These are phyloP conservation scores for Caenorhabditis elegans DNA, from an alignment of 1,140 invertebrate species.

Conservation along the genomic window DNA sequence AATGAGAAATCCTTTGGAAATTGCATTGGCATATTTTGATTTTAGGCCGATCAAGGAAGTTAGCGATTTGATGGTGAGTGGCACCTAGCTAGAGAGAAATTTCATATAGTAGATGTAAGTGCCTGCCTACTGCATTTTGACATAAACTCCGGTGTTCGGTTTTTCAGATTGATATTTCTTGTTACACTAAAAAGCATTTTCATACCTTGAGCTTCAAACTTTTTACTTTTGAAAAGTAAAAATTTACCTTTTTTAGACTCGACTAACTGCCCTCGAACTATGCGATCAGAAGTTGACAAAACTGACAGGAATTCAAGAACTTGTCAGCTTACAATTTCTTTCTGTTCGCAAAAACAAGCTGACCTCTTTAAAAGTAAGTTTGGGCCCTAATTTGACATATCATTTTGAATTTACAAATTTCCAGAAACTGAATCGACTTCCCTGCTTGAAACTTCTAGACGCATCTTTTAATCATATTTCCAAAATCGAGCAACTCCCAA, in stretches of 20 bases:
- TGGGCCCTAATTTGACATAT: background rate
- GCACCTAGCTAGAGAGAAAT: no score
- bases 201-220: background rate
- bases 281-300: background rate
- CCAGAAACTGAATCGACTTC: background rate
- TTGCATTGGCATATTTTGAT: conserved; percentile 15
- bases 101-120: no score
- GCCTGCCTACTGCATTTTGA: no score
- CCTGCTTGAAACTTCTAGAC: background rate
- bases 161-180: no score
- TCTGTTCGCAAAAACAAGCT: conserved; percentile 3
- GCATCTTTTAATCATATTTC: background rate
- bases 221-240: background rate
- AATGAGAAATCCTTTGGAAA: background rate
- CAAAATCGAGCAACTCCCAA: background rate
- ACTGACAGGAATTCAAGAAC: background rate
- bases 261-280: background rate
- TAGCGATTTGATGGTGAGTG: background rate
- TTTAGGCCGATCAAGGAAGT: conserved; percentile 8
- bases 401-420: no score
- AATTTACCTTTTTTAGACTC: background rate
- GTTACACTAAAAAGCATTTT: no score
- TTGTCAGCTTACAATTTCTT: background rate
- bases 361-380: background rate
- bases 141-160: no score